phyloP scores from a whole-genome alignment of 1,140 invertebrate genomes.

The Drosophila kurseongensis region DNA sequence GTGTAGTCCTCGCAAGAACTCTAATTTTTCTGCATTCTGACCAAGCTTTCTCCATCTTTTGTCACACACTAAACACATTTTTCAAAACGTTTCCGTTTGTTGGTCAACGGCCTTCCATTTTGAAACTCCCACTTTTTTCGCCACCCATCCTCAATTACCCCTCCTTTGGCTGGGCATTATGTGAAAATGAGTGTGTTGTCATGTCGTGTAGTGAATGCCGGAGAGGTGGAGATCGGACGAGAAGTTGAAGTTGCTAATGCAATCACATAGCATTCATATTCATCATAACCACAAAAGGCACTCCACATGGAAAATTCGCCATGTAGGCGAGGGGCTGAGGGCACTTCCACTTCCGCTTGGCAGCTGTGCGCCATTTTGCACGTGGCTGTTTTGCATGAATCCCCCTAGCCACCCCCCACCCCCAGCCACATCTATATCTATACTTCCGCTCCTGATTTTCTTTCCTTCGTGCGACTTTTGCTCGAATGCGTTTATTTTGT shows the following conservation, averaged over 20 bases:
- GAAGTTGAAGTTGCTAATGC: slow-evolving; percentile 76
- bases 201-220: slow-evolving; percentile 34
- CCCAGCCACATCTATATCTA: slow-evolving; percentile 10
- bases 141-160: not conserved
- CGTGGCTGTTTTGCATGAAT: slow-evolving; percentile 50
- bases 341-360: slow-evolving; percentile 42
- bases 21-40: not conserved
- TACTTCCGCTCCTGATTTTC: slow-evolving; percentile 21
- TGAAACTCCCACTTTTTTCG: not conserved
- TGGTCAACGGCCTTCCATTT: slow-evolving; percentile 32
- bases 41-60: slow-evolving; percentile 21
- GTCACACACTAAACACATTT: slow-evolving; percentile 81
- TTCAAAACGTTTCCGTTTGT: slow-evolving; percentile 66
- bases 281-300: slow-evolving; percentile 80
- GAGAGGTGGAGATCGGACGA: slow-evolving; percentile 4
- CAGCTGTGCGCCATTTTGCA: slow-evolving; percentile 56
- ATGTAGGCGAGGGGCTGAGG: slow-evolving; percentile 1
- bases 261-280: slow-evolving; percentile 83
- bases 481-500: slow-evolving; percentile 8
- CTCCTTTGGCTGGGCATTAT: slow-evolving; percentile 36
- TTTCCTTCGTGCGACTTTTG: slow-evolving; percentile 15
- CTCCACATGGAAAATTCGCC: slow-evolving; percentile 57
- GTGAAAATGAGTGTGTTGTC: slow-evolving; percentile 69
- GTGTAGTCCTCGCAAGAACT: not conserved
- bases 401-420: not conserved